Conservation (phyloP, 2,888 invertebrate species). For the Calephelis perditalis region DNA sequence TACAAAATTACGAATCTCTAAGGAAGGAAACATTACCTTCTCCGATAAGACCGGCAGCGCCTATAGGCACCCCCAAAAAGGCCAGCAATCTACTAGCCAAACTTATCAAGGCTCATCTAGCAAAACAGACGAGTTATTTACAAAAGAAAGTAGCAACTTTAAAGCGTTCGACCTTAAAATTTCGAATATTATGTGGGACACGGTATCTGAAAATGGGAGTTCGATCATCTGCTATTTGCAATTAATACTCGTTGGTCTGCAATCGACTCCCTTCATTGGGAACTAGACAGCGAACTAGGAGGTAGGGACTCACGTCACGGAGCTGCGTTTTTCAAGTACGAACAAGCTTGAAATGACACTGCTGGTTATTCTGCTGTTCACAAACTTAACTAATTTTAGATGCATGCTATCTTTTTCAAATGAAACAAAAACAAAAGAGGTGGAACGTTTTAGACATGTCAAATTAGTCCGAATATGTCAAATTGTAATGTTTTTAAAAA, state of each 20-base stretch:
- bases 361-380: no score
- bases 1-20: not conserved
- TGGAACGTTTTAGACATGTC: no score
- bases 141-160: not conserved
- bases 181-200: not conserved
- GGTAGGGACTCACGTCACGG: conserved; percentile 27
- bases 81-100: not conserved
- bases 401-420: no score
- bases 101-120: not conserved
- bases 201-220: conserved; percentile 23
- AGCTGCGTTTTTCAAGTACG: conserved; percentile 22
- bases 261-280: conserved; percentile 27
- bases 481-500: no score
- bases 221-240: conserved; percentile 23
- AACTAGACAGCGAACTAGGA: conserved; percentile 25
- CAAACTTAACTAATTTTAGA: no score
- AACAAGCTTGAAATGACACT: conserved; percentile 23
- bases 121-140: not conserved
- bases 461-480: no score
- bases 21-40: no score
- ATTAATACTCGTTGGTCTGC: conserved; percentile 25
- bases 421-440: no score
- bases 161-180: not conserved
- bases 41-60: not conserved
- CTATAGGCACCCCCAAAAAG: not conserved